phyloP scores from a whole-genome alignment of 2,797 vertebrate genomes.

The Apogon talboti region DNA sequence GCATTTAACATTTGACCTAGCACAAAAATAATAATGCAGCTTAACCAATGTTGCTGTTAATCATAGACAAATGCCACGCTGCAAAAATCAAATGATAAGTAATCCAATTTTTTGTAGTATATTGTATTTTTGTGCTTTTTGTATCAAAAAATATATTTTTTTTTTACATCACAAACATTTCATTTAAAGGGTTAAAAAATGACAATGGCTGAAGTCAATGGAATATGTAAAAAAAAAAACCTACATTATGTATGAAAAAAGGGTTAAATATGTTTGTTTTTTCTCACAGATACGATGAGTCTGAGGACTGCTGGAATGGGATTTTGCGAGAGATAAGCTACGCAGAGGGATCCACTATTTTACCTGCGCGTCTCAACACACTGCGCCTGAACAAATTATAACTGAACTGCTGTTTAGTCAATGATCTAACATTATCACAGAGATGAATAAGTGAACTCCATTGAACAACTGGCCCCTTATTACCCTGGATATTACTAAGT shows the following conservation, averaged over 20 bases:
- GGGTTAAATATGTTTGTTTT: not conserved
- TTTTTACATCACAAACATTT: too few species aligned
- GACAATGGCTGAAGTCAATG: too few species aligned
- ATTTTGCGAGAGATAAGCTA: slow-evolving; percentile 92
- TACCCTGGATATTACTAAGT: slow-evolving; percentile 9
- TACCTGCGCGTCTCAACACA: slow-evolving; percentile 90
- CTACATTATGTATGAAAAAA: not conserved
- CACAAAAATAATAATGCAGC: too few species aligned
- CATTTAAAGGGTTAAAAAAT: too few species aligned
- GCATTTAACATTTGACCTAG: too few species aligned
- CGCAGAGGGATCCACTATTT: slow-evolving; percentile 88
- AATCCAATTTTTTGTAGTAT: too few species aligned
- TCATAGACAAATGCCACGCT: too few species aligned
- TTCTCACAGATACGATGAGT: slow-evolving; percentile 88
- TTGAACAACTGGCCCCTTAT: slow-evolving; percentile 4
- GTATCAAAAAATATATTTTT: too few species aligned
- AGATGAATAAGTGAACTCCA: slow-evolving; percentile 4
- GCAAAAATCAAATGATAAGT: too few species aligned
- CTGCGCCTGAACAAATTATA: slow-evolving; percentile 93
- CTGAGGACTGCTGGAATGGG: slow-evolving; percentile 91
- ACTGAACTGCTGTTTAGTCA: slow-evolving; percentile 34
- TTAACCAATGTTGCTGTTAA: too few species aligned
- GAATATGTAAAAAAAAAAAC: too few species aligned
- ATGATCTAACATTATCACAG: slow-evolving; percentile 8
- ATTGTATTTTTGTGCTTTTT: too few species aligned